Base-by-base conservation (phyloP, 2,888 invertebrate genomes). In the Rotaria magnacalcarata region DNA sequence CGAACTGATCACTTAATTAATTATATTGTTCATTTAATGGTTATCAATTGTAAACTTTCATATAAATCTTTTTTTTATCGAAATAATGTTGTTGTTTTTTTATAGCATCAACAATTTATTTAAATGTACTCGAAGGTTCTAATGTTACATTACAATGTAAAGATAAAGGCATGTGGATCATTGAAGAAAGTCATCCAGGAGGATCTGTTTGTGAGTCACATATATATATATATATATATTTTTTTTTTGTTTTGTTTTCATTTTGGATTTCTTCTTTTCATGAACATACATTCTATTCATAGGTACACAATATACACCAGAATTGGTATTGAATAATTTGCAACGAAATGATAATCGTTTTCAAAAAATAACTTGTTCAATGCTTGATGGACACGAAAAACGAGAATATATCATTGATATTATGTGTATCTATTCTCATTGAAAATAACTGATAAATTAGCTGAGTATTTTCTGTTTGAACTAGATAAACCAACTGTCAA, bases 401-500 rank as follows among this genome's bases (percentile, higher is more conserved):
- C 34, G 34, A 67, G 67, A 67, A 67, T 67, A 67, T 67, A 34
- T 34, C 34, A 67, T 67, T 34, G 34, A 67, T 67, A 14, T 67
- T 14, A 67, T 67, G 14, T 67, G 67, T 67, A 67, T 21, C 19
- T 54, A 54, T 21, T 21, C 5, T 19, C 0, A 54, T 54, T 54
- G 5, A 54, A 21, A 54, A 54, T 54, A 54, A 6, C 21, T 54
- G 21, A 54, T 21, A 54, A 19, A 21, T 21, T 54, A 6, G 10
- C 21, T 2, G 21, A 54, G 4, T 4, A 14, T 34, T 67, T 34
- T 16, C 14, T 27, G 34, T 67, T n/a, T 67, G 14, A 34, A 67
- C 16, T 67, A 67, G 67, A 67, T 67, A 67, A 67, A 67, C 67
- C 67, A 34, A 67, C 67, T 67, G 67, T 67, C 67, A 67, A 67